These are phyloP conservation scores for Sylvilagus floridanus DNA, from an alignment of 2,797 vertebrate genomes.

Conservation along the genomic window DNA sequence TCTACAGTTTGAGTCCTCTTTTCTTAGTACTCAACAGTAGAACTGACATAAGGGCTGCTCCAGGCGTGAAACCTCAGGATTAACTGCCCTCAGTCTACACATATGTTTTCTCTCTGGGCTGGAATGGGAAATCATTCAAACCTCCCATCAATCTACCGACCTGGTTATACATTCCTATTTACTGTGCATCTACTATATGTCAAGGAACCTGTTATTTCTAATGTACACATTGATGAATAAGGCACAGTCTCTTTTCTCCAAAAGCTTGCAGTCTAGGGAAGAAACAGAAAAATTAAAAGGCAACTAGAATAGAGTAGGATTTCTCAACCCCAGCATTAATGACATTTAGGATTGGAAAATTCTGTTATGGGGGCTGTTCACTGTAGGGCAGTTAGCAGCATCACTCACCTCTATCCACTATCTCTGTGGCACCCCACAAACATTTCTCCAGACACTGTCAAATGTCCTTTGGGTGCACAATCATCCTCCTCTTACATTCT, in stretches of 20 bases:
- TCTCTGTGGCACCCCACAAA: background rate
- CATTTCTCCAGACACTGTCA: background rate
- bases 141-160: background rate
- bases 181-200: background rate
- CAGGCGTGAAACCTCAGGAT: slow-evolving; percentile 19
- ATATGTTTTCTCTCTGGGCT: background rate
- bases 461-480: background rate
- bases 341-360: background rate
- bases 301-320: background rate
- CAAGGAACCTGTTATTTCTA: background rate
- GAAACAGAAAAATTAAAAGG: background rate
- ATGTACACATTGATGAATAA: background rate
- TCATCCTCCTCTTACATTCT: background rate
- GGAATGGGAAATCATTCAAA: slow-evolving; percentile 3
- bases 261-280: background rate
- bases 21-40: background rate
- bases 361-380: background rate
- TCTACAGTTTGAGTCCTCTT: background rate
- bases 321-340: background rate
- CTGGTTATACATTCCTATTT: background rate
- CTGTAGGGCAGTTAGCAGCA: background rate
- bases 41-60: background rate
- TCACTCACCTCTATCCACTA: background rate
- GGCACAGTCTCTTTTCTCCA: background rate
- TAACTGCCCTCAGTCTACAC: background rate